Percentiles rank a stretch among this genome's conserved stretches.
Conservation (phyloP, 2,888 invertebrate genomes). For the Capitulum mitella region DNA sequence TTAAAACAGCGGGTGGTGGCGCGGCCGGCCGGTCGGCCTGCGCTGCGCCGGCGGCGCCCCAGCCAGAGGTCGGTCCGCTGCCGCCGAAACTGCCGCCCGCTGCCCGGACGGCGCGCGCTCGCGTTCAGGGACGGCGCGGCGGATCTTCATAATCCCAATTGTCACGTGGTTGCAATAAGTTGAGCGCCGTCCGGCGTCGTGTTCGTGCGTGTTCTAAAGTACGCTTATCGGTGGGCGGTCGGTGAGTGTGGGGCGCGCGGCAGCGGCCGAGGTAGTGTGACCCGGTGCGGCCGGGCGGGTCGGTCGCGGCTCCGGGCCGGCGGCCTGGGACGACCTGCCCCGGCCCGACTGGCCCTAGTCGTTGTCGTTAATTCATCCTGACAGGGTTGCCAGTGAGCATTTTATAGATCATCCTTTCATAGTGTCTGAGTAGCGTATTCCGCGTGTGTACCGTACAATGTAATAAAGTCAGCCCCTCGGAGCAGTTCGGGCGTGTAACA, state of each 20-base stretch:
- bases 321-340: not conserved
- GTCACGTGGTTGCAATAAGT: slow-evolving; percentile 1
- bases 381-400: slow-evolving; percentile 13
- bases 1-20: not conserved
- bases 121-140: not conserved
- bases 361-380: not conserved
- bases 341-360: not conserved
- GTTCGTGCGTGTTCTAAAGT: slow-evolving; percentile 8
- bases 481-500: too few relatives aligned
- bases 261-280: not conserved
- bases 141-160: not conserved
- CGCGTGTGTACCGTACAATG: slow-evolving; percentile 12
- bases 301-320: not conserved
- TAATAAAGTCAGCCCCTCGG: slow-evolving; percentile 4
- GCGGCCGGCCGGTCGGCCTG: not conserved
- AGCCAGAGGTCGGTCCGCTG: not conserved
- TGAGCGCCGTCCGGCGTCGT: not conserved
- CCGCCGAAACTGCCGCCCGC: not conserved
- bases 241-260: not conserved
- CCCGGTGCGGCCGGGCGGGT: not conserved
- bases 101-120: not conserved
- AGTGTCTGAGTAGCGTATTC: not conserved
- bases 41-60: not conserved
- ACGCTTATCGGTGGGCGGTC: slow-evolving; percentile 18
- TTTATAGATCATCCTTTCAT: slow-evolving; percentile 25